Conservation (phyloP, 2,888 invertebrate species). For the Vannuccia rotundouncinata region DNA sequence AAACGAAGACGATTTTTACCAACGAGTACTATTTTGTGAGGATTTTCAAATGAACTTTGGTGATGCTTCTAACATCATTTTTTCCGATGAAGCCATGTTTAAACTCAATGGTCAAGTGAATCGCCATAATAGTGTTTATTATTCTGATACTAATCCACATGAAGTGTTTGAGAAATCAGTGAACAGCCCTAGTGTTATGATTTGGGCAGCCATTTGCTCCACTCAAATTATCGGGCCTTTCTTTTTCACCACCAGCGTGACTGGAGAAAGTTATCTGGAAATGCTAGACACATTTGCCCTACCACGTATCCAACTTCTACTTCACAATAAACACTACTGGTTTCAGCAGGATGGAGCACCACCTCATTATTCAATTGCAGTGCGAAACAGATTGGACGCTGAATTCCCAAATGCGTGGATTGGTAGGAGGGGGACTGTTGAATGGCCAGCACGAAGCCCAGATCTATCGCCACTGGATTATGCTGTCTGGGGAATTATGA, state of each 20-base stretch:
- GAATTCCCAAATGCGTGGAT: no score
- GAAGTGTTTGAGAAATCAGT: constrained; percentile 21
- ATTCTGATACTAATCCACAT: constrained; percentile 20
- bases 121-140: constrained; percentile 19
- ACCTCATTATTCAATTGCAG: constrained; percentile 11
- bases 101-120: constrained; percentile 23
- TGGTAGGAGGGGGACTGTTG: no score
- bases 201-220: constrained; percentile 21
- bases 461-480: constrained; percentile 21
- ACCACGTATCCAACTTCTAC: background rate
- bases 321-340: constrained; percentile 20
- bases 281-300: constrained; percentile 9
- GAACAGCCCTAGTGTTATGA: constrained; percentile 11
- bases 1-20: no score
- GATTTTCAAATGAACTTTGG: no score
- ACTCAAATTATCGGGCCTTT: constrained; percentile 1
- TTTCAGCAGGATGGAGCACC: constrained; percentile 6
- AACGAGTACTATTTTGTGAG: no score
- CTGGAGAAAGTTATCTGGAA: constrained; percentile 16
- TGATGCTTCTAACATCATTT: no score
- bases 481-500: constrained; percentile 11
- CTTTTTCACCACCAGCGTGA: background rate
- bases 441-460: no score
- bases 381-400: no score
- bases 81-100: constrained; percentile 7